Evolutionary conservation across 2,113 vertebrate species (phyloP).

Genomic region (Tor tambroides): DNA sequence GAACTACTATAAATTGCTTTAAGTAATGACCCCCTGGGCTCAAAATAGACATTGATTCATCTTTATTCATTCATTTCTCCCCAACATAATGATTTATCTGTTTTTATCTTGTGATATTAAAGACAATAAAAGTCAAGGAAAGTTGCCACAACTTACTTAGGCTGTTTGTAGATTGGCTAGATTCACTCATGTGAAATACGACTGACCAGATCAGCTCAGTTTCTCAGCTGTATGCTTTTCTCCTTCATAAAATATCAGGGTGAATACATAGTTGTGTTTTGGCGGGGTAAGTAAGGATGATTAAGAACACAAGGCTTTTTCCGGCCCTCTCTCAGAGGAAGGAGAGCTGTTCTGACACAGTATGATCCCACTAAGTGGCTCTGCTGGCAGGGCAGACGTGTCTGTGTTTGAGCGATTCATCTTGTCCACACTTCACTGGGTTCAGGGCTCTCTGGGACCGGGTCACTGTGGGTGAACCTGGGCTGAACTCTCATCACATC

Average conservation of each 20-base stretch:
- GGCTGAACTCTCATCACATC: background rate
- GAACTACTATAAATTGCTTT: slow-evolving; percentile 24
- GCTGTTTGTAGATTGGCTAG: slow-evolving; percentile 12
- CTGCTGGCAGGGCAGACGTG: background rate
- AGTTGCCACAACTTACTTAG: background rate
- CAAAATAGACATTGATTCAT: slow-evolving; percentile 11
- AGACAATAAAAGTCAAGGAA: background rate
- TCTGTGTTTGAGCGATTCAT: background rate
- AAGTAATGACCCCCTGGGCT: slow-evolving; percentile 19
- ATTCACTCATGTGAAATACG: background rate
- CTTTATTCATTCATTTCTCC: background rate
- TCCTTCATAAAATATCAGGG: background rate
- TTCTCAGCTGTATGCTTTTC: background rate
- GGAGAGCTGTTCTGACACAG: background rate
- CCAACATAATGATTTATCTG: background rate
- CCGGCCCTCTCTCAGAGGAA: background rate
- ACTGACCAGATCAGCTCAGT: background rate
- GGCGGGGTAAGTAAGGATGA: background rate
- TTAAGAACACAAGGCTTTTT: background rate
- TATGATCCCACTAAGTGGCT: slow-evolving; percentile 9
- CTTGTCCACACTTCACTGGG: slow-evolving; percentile 17
- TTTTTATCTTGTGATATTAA: background rate
- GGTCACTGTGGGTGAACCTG: background rate
- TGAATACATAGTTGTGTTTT: background rate
- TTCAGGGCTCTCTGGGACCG: slow-evolving; percentile 2